A percentile compares a stretch with the other conserved stretches of the same genome.
These are phyloP conservation scores for Muscicapa striata DNA, from an alignment of 2,797 vertebrate species.

Conservation along the genomic window DNA sequence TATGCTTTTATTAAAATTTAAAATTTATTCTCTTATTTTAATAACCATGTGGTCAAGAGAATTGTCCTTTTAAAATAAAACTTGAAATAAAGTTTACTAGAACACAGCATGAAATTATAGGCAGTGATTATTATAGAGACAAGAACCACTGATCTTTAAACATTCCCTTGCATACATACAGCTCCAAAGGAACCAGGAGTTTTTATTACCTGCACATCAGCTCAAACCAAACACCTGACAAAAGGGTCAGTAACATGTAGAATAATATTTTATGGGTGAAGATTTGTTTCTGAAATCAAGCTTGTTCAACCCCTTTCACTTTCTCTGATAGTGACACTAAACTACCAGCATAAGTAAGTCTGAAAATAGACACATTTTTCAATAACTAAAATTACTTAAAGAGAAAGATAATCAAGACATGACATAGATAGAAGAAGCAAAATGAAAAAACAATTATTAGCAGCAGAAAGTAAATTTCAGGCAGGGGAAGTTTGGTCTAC, in stretches of 20 bases:
- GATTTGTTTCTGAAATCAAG: neutral
- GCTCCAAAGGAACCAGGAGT: neutral
- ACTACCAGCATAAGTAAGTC: neutral
- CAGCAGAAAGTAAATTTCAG: neutral
- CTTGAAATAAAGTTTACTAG: conserved; percentile 4
- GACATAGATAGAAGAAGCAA: neutral
- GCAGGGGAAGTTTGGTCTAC: neutral
- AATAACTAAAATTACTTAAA: neutral
- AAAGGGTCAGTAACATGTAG: conserved; percentile 30
- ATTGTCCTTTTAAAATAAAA: neutral
- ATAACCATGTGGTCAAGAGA: neutral
- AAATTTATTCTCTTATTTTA: neutral
- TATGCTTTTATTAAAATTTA: conserved; percentile 16
- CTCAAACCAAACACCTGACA: conserved; percentile 36
- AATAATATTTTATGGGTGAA: conserved; percentile 15
- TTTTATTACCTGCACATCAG: conserved; percentile 53
- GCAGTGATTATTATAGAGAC: neutral
- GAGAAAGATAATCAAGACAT: neutral
- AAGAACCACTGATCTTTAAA: conserved; percentile 47
- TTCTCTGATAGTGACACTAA: neutral
- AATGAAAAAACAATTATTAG: neutral
- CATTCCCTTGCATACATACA: neutral
- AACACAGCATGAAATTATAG: conserved; percentile 21
- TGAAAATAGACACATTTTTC: neutral
- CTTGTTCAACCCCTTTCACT: conserved; percentile 19